Evolutionary conservation across 2,797 vertebrate species (phyloP).

Genomic region (Ibycter americanus): DNA sequence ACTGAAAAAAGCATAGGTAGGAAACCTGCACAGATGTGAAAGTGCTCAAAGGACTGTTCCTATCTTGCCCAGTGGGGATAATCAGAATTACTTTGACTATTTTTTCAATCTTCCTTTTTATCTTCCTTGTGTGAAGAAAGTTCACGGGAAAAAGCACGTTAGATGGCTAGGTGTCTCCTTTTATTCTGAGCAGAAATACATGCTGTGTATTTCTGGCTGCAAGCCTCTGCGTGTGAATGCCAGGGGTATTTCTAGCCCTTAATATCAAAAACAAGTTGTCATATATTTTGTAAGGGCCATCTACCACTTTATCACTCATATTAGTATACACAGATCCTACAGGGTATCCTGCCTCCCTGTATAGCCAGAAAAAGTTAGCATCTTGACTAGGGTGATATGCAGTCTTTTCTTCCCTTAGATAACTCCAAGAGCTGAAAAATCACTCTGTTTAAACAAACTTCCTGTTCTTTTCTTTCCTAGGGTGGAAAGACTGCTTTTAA

Average conservation of each 20-base stretch:
- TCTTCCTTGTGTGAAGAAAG: not conserved
- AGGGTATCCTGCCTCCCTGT: not conserved
- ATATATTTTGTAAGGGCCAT: not conserved
- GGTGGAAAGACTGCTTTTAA: slow-evolving; percentile 4
- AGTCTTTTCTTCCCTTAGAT: not conserved
- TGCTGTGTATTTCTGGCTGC: not conserved
- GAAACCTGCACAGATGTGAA: not conserved
- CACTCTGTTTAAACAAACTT: slow-evolving; percentile 12
- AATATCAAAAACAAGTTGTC: not conserved
- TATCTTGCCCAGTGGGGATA: not conserved
- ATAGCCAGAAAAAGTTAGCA: not conserved
- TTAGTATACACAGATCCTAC: not conserved
- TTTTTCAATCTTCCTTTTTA: not conserved
- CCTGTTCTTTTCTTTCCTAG: not conserved
- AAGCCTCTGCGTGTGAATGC: not conserved
- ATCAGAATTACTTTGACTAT: not conserved
- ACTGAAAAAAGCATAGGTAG: not conserved
- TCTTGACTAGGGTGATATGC: not conserved
- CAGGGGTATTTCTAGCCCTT: not conserved
- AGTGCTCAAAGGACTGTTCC: not conserved
- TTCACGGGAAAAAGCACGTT: not conserved
- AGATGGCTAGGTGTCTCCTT: not conserved
- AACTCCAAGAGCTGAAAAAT: slow-evolving; percentile 28
- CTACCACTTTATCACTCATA: not conserved
- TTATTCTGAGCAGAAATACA: not conserved